Base-by-base conservation (phyloP, 2,888 invertebrate genomes). In the Lordiphosa fenestrarum region DNA sequence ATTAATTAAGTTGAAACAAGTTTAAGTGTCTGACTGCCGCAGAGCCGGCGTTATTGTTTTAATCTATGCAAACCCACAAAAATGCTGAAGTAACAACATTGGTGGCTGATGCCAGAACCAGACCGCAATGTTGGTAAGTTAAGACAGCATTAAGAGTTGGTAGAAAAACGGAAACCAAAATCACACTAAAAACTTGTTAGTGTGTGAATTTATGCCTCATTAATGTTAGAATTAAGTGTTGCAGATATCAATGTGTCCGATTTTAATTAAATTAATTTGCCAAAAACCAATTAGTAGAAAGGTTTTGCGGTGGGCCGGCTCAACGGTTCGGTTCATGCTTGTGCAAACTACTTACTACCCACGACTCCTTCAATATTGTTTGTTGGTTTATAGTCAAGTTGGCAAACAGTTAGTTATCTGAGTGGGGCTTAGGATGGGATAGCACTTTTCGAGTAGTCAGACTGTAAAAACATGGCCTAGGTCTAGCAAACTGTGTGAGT, bases 141-240 rank as follows among this genome's bases (percentile, higher is more conserved):
- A 30, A 21, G 40, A 46, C 58, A 48, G 25, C 15, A 15, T 54
- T 35, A 49, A 52, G 25, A 52, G 23, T 36, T 37, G 35, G 42
- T 33, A 35, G 47, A 10, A 42, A 65, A 44, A 41, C 30, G 33
- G n/a, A 36, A 62, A 40, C 40, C 25, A 13, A 51, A 46, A 76
- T 7, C 7, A 69, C 69, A 15, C 19, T 10, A 49, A 50, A 56
- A 77, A 83, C 76, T 80, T 53, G 81, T 76, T 72, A 21, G 46
- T 42, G 66, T 58, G 59, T 58, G 48, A 52, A 64, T 83, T 84
- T 60, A 71, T 53, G 82, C 61, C 64, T 73, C 77, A 71, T 77
- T 84, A 69, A 66, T 53, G 81, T 64, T 71, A 30, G 39, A 49
- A 49, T 40, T 52, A 37, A 61, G 64, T 61, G 68, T 52, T 40